Base-by-base conservation (phyloP, 2,888 invertebrate genomes). In the Priocnemis perturbator region DNA sequence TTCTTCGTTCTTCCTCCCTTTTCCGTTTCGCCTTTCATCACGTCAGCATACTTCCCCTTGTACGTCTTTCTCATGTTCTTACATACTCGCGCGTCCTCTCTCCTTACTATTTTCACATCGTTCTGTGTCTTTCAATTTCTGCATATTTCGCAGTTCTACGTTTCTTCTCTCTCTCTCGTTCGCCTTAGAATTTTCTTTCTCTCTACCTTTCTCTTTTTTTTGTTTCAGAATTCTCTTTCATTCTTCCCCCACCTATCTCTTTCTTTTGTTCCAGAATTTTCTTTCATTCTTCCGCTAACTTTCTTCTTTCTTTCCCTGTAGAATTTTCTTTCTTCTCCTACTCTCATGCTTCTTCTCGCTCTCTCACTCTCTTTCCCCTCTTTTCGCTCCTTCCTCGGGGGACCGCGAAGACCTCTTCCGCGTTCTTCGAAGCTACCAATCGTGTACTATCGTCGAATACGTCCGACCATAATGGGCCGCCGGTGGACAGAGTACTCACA, bases 341-440 rank as follows among this genome's bases (percentile, higher is more conserved):
- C 44, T 9, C 26, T 3, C 26, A 26, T 37, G 11, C 14, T 37
- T 37, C 37, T 14, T 58, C n/a, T 58, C 20, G n/a, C 21, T 59
- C n/a, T n/a, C n/a, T 23, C n/a, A 15, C 55, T 55, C 47, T 37
- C 15, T 30, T 19, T 14, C 57, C 11, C 44, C 53, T 62, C n/a
- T 21, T 9, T 53, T 37, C 47, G 45, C 61, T 59, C 64, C 70
- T 37, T 56, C 60, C 53, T 23, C 53, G 53, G 3, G 4, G 20
- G 3, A 3, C 20, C 50, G 50, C 9, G 19, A 45, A 57, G 64
- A 63, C 59, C 59, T 70, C 78, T 81, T 81, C 81, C 82, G 82
- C 82, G 78, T 83, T 83, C 82, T 62, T 73, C 63, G 55, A 62
- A 67, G 55, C 71, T 64, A 73, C 68, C 76, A 67, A 74, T 71